Evolutionary conservation across 1,140 invertebrate species (phyloP), one percentile per base, ranked within the genome.

Genomic region (Drosophila prosaltans): DNA sequence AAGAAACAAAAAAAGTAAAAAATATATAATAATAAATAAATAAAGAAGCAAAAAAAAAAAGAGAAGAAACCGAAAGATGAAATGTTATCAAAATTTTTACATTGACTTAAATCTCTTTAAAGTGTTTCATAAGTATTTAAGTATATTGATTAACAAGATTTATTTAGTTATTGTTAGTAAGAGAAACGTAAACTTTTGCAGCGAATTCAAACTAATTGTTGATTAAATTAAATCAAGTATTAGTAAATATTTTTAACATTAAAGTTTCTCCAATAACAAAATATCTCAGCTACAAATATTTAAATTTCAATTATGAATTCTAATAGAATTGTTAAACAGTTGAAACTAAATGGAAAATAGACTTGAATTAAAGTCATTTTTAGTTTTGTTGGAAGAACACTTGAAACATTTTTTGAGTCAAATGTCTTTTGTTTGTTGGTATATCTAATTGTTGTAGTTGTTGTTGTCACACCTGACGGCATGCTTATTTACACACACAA

Each of bases 381-480:
- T 26, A 51, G 45, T 51, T 51, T 24, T 7, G 2, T 51, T 16
- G 16, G 16, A 16, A 21, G 8, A 26, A 51, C 45, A 51, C 8
- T 51, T 51, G 21, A 51, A 51, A 9, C 2, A 51, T 26, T 9
- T 9, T 51, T 51, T 8, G 24, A 51, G 21, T 51, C 45, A 26
- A 51, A 51, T 51, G 45, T 4, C 21, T 51, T 51, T 51, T 26
- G 6, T 51, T 51, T 24, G 1, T 51, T 24, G 21, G 7, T 2
- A 48, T 26, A 51, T 26, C 16, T 16, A 16, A 51, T 26, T 26
- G 8, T 21, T 48, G 45, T 48, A 26, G 21, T 26, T 26, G 45
- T 48, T 51, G 21, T 51, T 26, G 45, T 26, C 21, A 51, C 45
- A 51, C 45, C 45, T 51, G 45, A 7, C 45, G 45, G 45, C 9